Base-by-base conservation (phyloP, 2,888 invertebrate species). In the Argyresthia albistria region DNA sequence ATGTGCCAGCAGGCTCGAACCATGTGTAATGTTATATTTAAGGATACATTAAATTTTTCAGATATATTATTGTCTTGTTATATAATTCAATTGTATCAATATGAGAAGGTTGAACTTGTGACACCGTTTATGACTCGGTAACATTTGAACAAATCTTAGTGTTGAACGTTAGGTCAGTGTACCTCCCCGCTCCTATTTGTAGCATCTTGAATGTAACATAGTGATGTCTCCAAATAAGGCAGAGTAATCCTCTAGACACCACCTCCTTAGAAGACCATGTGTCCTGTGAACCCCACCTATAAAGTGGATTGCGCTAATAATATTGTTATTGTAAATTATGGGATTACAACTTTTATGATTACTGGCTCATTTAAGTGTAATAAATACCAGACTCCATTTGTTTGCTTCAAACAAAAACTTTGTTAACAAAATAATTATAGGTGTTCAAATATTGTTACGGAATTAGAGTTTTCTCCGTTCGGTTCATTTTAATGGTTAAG, bases 1-100 rank as follows among this genome's bases (percentile, higher is more conserved):
- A 68, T 69, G 73, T 73, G 78, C 77, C 77, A 69, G 70, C 67
- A 65, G 79, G 82, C 74, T 77, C 77, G 77, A 80, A 79, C 80
- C 86, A 81, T 80, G 79, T 80, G 77, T 81, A 80, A 84, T 80
- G 80, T 81, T 80, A 81, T 79, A 78, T 71, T 80, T 83, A 86
- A 81, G 83, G 14, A 80, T 80, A 82, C 81, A 84, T 84, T 80
- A 80, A 83, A 86, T 77, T 80, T 78, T 84, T 84, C 87, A 80
- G 87, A 45, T 87, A 86, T 88, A 88, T 86, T 84, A 86, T 84
- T 84, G 80, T 84, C 84, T 88, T 88, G 88, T 88, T 88, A 88
- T 86, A 83, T 87, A 81, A 80, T 84, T 86, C 79, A 87, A 83
- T 77, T 86, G 84, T 88, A 86, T 84, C 78, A 66, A 70, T 25